These are phyloP conservation scores for Frieseomelitta varia DNA, from an alignment of 1,140 invertebrate genomes.

Conservation along the genomic window DNA sequence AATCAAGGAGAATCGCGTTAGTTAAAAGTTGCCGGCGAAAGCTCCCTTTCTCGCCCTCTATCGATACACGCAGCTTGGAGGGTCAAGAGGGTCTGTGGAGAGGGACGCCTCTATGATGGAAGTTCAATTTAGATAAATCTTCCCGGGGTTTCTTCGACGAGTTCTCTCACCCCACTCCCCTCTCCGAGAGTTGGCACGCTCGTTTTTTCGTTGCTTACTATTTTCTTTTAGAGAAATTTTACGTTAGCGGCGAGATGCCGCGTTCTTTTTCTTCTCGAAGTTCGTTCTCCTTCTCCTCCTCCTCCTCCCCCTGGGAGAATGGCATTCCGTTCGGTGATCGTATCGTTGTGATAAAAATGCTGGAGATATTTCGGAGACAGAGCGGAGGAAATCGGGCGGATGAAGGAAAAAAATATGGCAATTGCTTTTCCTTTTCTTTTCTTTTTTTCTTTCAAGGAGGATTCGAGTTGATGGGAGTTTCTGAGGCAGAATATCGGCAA, in stretches of 20 bases:
- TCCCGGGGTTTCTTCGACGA: neutral
- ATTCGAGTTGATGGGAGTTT: neutral
- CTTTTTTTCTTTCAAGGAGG: neutral
- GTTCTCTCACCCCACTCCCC: neutral
- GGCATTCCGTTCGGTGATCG: neutral
- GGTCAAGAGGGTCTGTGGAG: neutral
- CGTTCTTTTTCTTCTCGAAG: neutral
- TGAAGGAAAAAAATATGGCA: neutral
- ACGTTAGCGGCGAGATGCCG: neutral
- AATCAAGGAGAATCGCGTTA: conserved; percentile 30
- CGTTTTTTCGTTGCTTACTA: neutral
- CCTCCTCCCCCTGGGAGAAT: neutral
- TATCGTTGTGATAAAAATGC: neutral
- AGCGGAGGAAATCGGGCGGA: neutral
- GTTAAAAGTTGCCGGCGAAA: conserved; percentile 1
- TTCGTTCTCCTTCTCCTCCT: too few relatives aligned
- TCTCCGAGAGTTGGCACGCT: neutral
- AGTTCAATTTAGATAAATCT: neutral
- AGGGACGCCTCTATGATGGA: neutral
- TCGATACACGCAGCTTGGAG: neutral
- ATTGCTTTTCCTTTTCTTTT: neutral
- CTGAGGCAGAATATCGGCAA: neutral
- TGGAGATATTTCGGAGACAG: neutral
- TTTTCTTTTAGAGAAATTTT: neutral
- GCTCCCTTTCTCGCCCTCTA: neutral